A percentile compares a stretch with the other conserved stretches of the same genome.
phyloP scores from a whole-genome alignment of 2,888 invertebrate species.

The Drosophila longiperda region DNA sequence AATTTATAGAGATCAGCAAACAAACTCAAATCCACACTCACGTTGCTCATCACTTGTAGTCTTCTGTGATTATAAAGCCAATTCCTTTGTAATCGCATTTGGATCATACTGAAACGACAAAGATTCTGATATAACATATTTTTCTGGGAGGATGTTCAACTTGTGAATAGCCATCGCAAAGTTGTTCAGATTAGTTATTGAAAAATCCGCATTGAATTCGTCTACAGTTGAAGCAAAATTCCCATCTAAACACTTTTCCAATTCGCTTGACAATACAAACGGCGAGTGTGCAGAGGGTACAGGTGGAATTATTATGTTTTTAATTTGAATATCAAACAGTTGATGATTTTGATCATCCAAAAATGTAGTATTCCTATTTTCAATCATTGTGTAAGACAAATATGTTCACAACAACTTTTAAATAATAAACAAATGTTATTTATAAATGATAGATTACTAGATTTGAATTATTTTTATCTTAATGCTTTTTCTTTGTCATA shows the following conservation, averaged over 20 bases:
- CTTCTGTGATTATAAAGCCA: not conserved
- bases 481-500: not conserved
- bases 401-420: constrained; percentile 20
- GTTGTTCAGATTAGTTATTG: constrained; percentile 12
- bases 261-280: constrained; percentile 10
- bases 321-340: constrained; percentile 14
- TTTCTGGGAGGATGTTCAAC: constrained; percentile 15
- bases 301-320: not conserved
- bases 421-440: not conserved
- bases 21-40: not conserved
- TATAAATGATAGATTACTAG: constrained; percentile 25
- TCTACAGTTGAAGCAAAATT: not conserved
- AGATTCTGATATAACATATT: constrained; percentile 11
- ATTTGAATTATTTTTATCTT: not conserved
- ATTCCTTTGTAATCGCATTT: not conserved
- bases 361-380: not conserved
- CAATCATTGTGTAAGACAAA: constrained; percentile 29
- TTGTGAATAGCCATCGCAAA: constrained; percentile 7
- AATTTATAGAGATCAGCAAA: constrained; percentile 1
- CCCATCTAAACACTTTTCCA: constrained; percentile 5
- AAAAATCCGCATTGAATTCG: constrained; percentile 18
- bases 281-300: not conserved
- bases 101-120: constrained; percentile 17
- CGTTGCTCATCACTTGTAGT: not conserved
- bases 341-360: constrained; percentile 2